Percentiles rank a stretch among this genome's conserved stretches.
Conservation (phyloP, 2,113 vertebrate species). For the Sterna hirundo region DNA sequence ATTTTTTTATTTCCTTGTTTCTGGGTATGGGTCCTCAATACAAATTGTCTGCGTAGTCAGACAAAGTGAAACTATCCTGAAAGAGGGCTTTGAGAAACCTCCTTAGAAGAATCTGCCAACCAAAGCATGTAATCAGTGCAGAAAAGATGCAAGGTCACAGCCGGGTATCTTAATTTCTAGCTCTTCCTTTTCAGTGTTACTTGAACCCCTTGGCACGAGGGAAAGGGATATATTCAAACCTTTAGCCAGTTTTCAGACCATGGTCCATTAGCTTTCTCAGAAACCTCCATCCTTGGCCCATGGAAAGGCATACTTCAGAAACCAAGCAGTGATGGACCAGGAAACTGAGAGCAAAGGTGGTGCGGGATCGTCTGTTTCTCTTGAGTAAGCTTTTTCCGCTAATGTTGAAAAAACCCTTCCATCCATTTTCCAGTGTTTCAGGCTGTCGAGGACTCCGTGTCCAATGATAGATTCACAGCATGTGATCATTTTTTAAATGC, state of each 20-base stretch:
- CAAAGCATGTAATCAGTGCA: background rate
- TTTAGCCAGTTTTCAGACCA: background rate
- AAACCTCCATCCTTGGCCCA: background rate
- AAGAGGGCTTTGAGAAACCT: background rate
- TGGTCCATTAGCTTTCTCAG: background rate
- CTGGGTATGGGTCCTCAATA: background rate
- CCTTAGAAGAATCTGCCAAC: background rate
- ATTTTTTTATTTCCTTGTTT: background rate
- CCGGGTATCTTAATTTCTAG: background rate
- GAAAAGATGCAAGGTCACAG: background rate
- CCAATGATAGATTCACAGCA: background rate
- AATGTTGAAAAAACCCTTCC: background rate
- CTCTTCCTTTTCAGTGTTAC: background rate
- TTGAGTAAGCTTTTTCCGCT: background rate
- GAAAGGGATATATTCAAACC: background rate
- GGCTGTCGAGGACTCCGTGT: accelerated
- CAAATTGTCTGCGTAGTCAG: background rate
- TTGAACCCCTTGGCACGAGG: background rate
- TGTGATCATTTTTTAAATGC: background rate
- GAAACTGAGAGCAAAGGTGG: background rate
- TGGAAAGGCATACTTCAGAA: background rate
- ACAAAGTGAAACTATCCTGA: background rate
- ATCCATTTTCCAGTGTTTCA: background rate
- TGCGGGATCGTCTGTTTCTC: background rate
- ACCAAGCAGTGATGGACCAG: background rate